A percentile compares a stretch with the other conserved stretches of the same genome.
phyloP scores from a whole-genome alignment of 2,113 vertebrate genomes.

The Neoarius graeffei region DNA sequence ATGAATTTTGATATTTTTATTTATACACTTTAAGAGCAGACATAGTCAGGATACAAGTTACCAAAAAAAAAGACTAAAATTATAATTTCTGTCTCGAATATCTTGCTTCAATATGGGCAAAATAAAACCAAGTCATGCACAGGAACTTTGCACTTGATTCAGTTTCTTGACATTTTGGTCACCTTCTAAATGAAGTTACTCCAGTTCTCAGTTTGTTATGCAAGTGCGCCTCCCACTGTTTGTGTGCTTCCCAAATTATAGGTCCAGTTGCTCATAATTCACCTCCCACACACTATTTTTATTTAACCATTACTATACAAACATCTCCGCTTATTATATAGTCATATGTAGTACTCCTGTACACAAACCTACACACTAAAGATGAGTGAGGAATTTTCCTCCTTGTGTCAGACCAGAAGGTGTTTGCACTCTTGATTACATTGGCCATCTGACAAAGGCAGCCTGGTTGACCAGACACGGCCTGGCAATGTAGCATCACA shows the following conservation, averaged over 20 bases:
- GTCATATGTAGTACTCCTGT: neutral
- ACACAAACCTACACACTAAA: neutral
- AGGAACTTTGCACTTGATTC: neutral
- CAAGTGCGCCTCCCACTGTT: slow-evolving; percentile 1
- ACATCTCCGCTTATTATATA: neutral
- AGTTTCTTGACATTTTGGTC: neutral
- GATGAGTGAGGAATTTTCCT: neutral
- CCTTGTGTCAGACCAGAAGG: neutral
- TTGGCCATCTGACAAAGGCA: neutral
- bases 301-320: neutral
- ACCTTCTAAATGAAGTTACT: neutral
- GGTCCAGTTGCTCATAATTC: neutral
- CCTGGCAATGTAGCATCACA: neutral
- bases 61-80: neutral
- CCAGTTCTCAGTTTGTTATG: neutral
- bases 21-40: neutral
- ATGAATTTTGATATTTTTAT: neutral
- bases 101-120: neutral
- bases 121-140: neutral
- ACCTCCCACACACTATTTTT: neutral
- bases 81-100: neutral
- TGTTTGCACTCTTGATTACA: neutral
- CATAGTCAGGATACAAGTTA: neutral
- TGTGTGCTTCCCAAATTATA: neutral
- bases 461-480: neutral